These are phyloP conservation scores for Margarornis squamiger DNA, from an alignment of 2,797 vertebrate species.

Conservation along the genomic window DNA sequence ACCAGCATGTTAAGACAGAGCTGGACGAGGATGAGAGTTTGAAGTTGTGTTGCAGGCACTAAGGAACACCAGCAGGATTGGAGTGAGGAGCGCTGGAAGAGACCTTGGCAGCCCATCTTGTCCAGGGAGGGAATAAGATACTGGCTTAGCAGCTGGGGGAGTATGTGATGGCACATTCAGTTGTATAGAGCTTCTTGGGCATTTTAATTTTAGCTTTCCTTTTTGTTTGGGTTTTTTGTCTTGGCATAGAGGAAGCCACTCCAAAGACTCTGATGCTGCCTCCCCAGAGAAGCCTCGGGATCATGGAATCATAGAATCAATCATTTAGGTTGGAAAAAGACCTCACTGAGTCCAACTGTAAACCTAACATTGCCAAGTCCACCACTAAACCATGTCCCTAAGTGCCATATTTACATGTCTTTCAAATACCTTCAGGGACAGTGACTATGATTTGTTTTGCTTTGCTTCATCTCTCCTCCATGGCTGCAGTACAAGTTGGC, in stretches of 20 bases:
- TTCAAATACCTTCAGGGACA: background rate
- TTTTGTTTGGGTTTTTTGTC: background rate
- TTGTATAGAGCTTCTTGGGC: background rate
- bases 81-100: background rate
- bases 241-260: background rate
- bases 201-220: constrained; percentile 20
- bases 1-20: background rate
- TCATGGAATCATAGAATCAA: background rate
- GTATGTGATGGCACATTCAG: background rate
- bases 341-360: background rate
- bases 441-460: background rate
- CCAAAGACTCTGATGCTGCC: background rate
- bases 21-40: background rate
- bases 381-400: background rate
- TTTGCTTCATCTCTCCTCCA: background rate
- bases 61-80: background rate
- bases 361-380: background rate
- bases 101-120: background rate
- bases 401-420: background rate
- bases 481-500: background rate
- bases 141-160: background rate
- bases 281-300: background rate
- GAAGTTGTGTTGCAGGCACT: background rate
- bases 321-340: background rate
- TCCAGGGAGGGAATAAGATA: background rate